These are phyloP conservation scores for Poliocrania exsul DNA, from an alignment of 2,797 vertebrate species.

Conservation along the genomic window DNA sequence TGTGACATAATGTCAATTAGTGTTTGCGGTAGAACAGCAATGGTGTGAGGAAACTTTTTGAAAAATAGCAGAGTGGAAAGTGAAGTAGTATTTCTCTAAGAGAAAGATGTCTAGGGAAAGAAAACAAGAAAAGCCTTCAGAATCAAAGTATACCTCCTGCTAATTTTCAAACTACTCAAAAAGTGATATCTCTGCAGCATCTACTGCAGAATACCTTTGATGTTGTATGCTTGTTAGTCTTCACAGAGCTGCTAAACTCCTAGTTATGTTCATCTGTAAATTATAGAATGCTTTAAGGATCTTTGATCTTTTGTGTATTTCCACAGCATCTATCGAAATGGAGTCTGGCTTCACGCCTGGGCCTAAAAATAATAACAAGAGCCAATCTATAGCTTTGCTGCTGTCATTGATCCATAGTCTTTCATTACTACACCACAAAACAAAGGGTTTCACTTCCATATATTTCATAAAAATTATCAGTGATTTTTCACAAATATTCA, in stretches of 20 bases:
- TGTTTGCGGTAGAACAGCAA: neutral
- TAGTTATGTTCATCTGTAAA: neutral
- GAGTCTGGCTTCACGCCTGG: neutral
- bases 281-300: neutral
- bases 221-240: neutral
- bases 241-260: neutral
- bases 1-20: neutral
- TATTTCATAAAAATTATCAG: neutral
- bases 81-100: neutral
- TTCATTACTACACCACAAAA: neutral
- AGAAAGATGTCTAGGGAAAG: neutral
- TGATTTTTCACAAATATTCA: neutral
- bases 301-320: neutral
- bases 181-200: neutral
- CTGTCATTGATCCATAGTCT: neutral
- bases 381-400: neutral
- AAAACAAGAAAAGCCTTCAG: neutral
- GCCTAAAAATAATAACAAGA: neutral
- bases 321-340: neutral
- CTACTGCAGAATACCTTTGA: neutral
- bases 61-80: neutral
- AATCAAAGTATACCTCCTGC: neutral
- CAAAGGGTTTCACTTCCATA: neutral
- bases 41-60: neutral
- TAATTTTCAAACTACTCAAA: neutral